Percentiles rank a stretch among this genome's conserved stretches.
Conservation (phyloP, 2,888 invertebrate species). For the Leptinotarsa juncta region DNA sequence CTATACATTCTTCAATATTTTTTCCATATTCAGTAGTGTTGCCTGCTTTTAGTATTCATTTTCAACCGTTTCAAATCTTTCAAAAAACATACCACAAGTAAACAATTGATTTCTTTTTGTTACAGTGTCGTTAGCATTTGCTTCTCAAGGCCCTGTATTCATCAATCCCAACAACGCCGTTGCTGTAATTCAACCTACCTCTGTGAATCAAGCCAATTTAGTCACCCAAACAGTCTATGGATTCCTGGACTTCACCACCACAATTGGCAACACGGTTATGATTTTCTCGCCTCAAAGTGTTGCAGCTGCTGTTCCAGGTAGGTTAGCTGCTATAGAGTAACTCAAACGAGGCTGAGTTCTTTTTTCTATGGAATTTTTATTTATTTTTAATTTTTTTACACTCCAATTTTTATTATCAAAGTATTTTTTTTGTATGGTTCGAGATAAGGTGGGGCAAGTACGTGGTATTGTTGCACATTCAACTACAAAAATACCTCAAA, state of each 20-base stretch:
- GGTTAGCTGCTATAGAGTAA: constrained; percentile 14
- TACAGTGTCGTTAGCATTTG: constrained; percentile 52
- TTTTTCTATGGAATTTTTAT: too few relatives aligned
- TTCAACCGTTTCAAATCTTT: not conserved
- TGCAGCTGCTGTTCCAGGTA: constrained; percentile 72
- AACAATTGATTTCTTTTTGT: constrained; percentile 32
- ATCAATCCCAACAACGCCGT: constrained; percentile 55
- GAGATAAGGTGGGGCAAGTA: too few relatives aligned
- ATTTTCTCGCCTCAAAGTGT: constrained; percentile 92
- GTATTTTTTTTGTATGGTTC: too few relatives aligned
- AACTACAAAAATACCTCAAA: too few relatives aligned
- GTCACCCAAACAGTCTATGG: constrained; percentile 94
- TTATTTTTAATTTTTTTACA: too few relatives aligned
- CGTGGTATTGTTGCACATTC: too few relatives aligned
- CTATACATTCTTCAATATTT: too few relatives aligned
- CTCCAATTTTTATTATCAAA: too few relatives aligned
- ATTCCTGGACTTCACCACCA: constrained; percentile 93
- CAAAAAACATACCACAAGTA: not conserved
- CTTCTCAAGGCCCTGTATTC: constrained; percentile 60
- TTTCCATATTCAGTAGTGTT: too few relatives aligned
- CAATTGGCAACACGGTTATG: constrained; percentile 94
- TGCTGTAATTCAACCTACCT: constrained; percentile 43
- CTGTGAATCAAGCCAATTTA: constrained; percentile 63
- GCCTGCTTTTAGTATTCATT: not conserved
- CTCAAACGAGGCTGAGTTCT: too few relatives aligned